Evolutionary conservation across 2,888 invertebrate species (phyloP).

Genomic region (Agrypnus murinus): DNA sequence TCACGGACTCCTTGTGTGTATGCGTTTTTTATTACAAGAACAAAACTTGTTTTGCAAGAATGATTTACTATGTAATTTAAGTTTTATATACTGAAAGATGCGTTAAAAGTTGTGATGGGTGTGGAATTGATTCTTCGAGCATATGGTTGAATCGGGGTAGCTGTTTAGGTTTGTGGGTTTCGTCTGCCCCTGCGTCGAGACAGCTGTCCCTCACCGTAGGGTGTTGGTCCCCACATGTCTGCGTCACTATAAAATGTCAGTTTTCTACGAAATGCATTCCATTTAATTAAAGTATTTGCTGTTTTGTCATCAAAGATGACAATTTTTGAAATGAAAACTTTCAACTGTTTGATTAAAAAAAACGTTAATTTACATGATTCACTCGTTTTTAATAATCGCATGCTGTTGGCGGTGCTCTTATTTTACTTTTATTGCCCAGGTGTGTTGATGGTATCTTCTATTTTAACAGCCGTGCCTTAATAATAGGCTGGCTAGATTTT

Average conservation of each 20-base stretch:
- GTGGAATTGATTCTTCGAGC: conserved; percentile 47
- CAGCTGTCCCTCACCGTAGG: conserved; percentile 55
- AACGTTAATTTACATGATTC: no score
- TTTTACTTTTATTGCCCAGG: no score
- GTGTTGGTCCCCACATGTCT: conserved; percentile 56
- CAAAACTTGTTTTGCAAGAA: not conserved
- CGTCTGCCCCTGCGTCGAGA: conserved; percentile 52
- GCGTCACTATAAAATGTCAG: conserved; percentile 49
- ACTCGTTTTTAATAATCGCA: no score
- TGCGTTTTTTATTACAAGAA: not conserved
- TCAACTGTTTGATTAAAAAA: no score
- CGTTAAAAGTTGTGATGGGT: conserved; percentile 39
- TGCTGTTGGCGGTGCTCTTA: no score
- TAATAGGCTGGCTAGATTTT: no score
- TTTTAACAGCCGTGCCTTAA: no score
- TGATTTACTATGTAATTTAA: no score
- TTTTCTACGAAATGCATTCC: conserved; percentile 31
- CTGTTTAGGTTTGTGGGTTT: conserved; percentile 53
- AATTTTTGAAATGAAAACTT: no score
- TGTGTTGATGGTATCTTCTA: no score
- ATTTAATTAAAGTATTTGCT: conserved; percentile 31
- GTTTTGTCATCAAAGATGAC: no score
- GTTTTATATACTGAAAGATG: not conserved
- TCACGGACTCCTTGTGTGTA: not conserved
- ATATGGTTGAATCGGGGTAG: conserved; percentile 55